These are phyloP conservation scores for Drosophila mauritiana DNA, from an alignment of 1,140 invertebrate species.

Conservation along the genomic window DNA sequence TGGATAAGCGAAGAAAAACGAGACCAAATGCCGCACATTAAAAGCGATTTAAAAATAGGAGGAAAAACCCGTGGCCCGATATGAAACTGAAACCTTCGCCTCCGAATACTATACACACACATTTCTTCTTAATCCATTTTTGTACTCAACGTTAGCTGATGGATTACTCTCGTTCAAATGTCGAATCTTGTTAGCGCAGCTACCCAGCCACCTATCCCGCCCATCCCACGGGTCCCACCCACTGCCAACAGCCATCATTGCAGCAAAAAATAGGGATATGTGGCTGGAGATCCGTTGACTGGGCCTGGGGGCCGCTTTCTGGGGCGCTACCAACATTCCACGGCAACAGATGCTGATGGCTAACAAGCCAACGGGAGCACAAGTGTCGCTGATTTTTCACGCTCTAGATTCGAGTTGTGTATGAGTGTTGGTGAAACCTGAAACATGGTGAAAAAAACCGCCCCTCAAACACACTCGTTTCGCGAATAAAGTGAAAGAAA, in stretches of 20 bases:
- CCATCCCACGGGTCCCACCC: too few relatives aligned
- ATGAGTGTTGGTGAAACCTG: conserved; percentile 10
- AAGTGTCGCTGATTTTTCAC: conserved; percentile 74
- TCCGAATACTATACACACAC: conserved; percentile 3
- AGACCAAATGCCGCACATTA: conserved; percentile 73
- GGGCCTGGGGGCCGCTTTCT: conserved; percentile 37
- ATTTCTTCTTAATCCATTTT: conserved; percentile 76
- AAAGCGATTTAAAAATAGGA: conserved; percentile 61
- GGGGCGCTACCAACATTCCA: conserved; percentile 30
- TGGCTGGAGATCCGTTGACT: conserved; percentile 37
- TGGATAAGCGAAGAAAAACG: conserved; percentile 26
- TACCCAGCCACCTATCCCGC: conserved; percentile 13
- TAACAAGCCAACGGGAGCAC: conserved; percentile 64
- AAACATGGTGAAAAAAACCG: conserved; percentile 8
- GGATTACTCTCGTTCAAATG: conserved; percentile 81
- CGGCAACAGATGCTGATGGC: conserved; percentile 62
- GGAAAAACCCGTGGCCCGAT: conserved; percentile 26
- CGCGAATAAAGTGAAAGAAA: not conserved
- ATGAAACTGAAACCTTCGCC: conserved; percentile 51
- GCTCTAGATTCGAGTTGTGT: conserved; percentile 54
- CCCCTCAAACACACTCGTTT: not conserved
- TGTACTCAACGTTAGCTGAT: conserved; percentile 74
- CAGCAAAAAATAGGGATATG: conserved; percentile 28
- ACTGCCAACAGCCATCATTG: not conserved
- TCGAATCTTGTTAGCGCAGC: conserved; percentile 77